phyloP scores from a whole-genome alignment of 2,797 vertebrate genomes.

The Malacoctenus gilli region DNA sequence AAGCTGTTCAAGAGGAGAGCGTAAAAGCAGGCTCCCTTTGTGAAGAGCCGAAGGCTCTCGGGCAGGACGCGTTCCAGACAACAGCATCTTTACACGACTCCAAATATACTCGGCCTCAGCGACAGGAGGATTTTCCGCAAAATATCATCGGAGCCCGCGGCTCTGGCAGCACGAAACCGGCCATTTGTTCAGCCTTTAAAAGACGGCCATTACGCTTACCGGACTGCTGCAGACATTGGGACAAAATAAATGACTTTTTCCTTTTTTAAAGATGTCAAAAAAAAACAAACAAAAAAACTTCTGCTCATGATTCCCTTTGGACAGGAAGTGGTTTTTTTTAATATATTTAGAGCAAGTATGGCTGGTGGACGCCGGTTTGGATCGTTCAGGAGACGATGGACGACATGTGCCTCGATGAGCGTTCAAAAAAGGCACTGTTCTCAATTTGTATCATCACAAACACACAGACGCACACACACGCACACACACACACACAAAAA shows the following conservation, averaged over 20 bases:
- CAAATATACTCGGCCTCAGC: slow-evolving; percentile 24
- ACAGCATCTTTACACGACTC: slow-evolving; percentile 43
- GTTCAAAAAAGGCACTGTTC: slow-evolving; percentile 39
- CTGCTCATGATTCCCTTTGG: slow-evolving; percentile 61
- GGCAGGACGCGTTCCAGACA: slow-evolving; percentile 21
- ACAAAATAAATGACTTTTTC: slow-evolving; percentile 48
- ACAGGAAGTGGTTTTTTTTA: slow-evolving; percentile 54
- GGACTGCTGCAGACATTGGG: slow-evolving; percentile 60
- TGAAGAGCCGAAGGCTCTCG: slow-evolving; percentile 16
- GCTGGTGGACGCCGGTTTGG: slow-evolving; percentile 45
- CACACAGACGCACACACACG: slow-evolving; percentile 32
- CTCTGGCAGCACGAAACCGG: slow-evolving; percentile 74
- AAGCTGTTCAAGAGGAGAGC: slow-evolving; percentile 28
- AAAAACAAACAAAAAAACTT: too few species aligned
- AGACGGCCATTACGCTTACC: slow-evolving; percentile 69
- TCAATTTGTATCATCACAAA: too few species aligned
- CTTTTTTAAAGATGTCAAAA: slow-evolving; percentile 52
- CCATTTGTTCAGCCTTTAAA: slow-evolving; percentile 77
- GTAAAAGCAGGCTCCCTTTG: slow-evolving; percentile 7
- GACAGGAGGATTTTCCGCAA: slow-evolving; percentile 61
- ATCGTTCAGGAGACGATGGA: slow-evolving; percentile 59
- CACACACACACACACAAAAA: slow-evolving; percentile 34
- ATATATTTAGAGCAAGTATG: slow-evolving; percentile 70
- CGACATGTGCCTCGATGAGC: slow-evolving; percentile 62
- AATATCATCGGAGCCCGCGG: slow-evolving; percentile 64